Percentiles rank a stretch among this genome's conserved stretches.
Evolutionary conservation across 1,140 invertebrate genomes (phyloP).

Genomic region (Drosophila nannoptera): DNA sequence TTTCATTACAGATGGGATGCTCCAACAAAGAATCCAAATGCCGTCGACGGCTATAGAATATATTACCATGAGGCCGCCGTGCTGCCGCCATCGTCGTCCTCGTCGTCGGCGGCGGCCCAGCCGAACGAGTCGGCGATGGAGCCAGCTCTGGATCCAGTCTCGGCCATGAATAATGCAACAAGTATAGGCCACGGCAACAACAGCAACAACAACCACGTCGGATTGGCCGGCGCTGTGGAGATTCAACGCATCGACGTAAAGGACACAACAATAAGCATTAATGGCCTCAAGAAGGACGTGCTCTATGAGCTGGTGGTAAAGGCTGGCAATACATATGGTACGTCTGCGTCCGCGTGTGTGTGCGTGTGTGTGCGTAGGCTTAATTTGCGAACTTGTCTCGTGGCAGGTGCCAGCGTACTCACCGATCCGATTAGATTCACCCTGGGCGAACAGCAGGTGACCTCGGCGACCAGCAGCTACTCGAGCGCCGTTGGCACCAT

Average conservation of each 20-base stretch:
- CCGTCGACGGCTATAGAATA: conserved; percentile 89
- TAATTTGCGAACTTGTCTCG: conserved; percentile 63
- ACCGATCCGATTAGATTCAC: conserved; percentile 86
- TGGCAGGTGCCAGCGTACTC: conserved; percentile 85
- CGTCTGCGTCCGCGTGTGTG: conserved; percentile 11
- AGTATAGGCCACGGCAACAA: conserved; percentile 47
- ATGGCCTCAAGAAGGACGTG: conserved; percentile 85
- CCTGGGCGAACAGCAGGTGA: conserved; percentile 84
- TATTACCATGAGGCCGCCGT: conserved; percentile 82
- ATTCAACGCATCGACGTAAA: conserved; percentile 86
- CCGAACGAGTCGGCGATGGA: conserved; percentile 50
- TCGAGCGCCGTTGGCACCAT: conserved; percentile 83
- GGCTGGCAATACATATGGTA: conserved; percentile 85
- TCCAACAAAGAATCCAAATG: conserved; percentile 88
- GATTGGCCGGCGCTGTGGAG: conserved; percentile 57
- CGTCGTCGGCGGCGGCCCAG: conserved; percentile 11
- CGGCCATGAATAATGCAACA: conserved; percentile 73
- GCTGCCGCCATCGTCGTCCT: conserved; percentile 52
- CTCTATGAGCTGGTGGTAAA: conserved; percentile 90
- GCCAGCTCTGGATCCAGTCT: conserved; percentile 50
- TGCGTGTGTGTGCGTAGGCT: conserved; percentile 21
- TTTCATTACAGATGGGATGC: conserved; percentile 84
- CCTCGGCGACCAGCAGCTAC: conserved; percentile 81
- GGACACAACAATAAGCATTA: conserved; percentile 84
- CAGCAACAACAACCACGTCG: conserved; percentile 28